Base-by-base conservation (phyloP, 2,888 invertebrate species). In the Reticulitermes lucifugus region DNA sequence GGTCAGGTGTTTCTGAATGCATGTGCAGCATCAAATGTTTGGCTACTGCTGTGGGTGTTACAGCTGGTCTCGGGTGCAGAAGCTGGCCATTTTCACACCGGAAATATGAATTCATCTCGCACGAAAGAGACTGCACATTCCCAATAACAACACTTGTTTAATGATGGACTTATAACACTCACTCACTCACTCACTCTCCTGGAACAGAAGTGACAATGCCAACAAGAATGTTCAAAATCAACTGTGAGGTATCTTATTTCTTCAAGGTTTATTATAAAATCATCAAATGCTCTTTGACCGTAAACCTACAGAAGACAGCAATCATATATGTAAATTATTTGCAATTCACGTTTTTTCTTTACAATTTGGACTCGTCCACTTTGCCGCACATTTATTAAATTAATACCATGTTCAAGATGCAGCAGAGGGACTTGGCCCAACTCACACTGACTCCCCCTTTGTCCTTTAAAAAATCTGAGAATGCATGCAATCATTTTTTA, bases 181-280 rank as follows among this genome's bases (percentile, higher is more conserved):
- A 77, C 77, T 77, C 46, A 35, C 4, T 35, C 35, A 35, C 18
- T 46, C 77, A 77, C 77, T 77, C 46, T 51, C 73, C 73, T 73
- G 73, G 41, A 73, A 73, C 65, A 65, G n/a, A 65, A 65, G n/a
- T 25, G 65, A 65, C n/a, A 65, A n/a, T 65, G n/a, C 25, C 7
- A 41, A 41, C 73, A 73, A 21, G 22, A 29, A 73, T 29, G 29
- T 14, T 77, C 77, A 77, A 77, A 77, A 77, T 77, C 41, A 77
- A 77, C 77, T 51, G 71, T 43, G 75, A 85, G 79, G 65, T 51
- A 83, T 80, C 70, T 79, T 65, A 87, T 87, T 87, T 87, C 85
- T 85, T 87, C 75, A 87, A 87, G 86, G 85, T 87, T 87, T 87
- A 87, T 87, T 87, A 87, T 87, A 87, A 87, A 87, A 87, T 87